Conservation (phyloP, 2,888 invertebrate genomes). For the Melieria omissa region DNA sequence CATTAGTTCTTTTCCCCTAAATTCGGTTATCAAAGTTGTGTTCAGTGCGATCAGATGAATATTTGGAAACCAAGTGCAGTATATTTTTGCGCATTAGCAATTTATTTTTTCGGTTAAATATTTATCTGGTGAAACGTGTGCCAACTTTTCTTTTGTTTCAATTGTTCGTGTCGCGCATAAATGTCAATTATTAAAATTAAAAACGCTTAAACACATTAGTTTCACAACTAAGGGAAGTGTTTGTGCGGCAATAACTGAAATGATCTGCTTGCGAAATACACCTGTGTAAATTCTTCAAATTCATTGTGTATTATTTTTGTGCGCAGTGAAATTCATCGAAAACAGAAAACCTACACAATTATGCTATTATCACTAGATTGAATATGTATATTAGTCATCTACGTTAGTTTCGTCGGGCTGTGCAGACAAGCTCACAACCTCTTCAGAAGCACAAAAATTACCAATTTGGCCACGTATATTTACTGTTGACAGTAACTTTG, state of each 20-base stretch:
- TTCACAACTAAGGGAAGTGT: slow-evolving; percentile 32
- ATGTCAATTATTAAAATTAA: slow-evolving; percentile 35
- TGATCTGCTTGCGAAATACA: slow-evolving; percentile 39
- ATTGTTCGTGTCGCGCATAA: slow-evolving; percentile 5
- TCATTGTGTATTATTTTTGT: slow-evolving; percentile 8
- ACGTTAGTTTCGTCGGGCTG: too few relatives aligned
- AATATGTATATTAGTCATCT: too few relatives aligned
- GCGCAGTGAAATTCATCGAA: not conserved
- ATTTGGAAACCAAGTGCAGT: too few relatives aligned
- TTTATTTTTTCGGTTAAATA: slow-evolving; percentile 11
- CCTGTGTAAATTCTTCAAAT: slow-evolving; percentile 53
- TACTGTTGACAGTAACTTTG: too few relatives aligned
- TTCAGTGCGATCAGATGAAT: too few relatives aligned
- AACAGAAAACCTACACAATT: not conserved
- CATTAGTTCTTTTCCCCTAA: too few relatives aligned
- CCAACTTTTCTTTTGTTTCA: not conserved
- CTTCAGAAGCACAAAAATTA: too few relatives aligned
- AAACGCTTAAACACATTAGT: slow-evolving; percentile 19
- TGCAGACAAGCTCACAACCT: too few relatives aligned
- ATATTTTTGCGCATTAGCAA: too few relatives aligned
- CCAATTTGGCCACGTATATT: too few relatives aligned
- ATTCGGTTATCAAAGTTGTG: too few relatives aligned
- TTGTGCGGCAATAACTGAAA: slow-evolving; percentile 24
- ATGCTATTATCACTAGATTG: not conserved
- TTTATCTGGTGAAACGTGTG: slow-evolving; percentile 19